Base-by-base conservation (phyloP, 2,113 vertebrate genomes). In the Cinclus cinclus region DNA sequence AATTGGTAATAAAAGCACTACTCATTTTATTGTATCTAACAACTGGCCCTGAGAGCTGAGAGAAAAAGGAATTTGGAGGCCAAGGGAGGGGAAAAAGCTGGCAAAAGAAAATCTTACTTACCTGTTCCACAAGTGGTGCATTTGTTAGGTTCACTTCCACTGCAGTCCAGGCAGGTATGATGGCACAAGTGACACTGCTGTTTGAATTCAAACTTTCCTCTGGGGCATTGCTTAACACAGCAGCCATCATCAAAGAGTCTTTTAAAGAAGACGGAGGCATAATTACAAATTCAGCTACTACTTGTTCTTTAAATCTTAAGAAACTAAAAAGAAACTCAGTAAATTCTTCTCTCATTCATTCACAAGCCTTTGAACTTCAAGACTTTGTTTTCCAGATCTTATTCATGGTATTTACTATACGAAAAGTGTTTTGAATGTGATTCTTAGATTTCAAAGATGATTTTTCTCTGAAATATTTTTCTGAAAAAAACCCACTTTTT, bases 91-190 rank as follows among this genome's bases (percentile, higher is more conserved):
- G 49, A 2, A 73, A 81, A 82, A 70, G 7, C 18, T n/a, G 13
- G 15, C 27, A 81, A 46, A 44, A 49, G 14, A 25, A 90, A 90
- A 37, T 49, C 15, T 78, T 39, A 39, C 96, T 96, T 97, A 99
- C 99, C 99, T 98, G 47, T 97, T 86, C 98, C 97, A 92, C 99
- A 99, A 74, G 97, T 67, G 31, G 97, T 99, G 63, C 99, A 99
- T 95, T 97, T 98, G 90, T 98, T 97, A 46, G 98, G 98, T 37
- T 98, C 98, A 28, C 97, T 98, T 67, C 98, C 98, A 41, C 64
- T 96, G 94, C 99, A 99, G n/a, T 98, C 97, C 4, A 96, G 94
- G 96, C 99, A 99, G 83, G 98, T 99, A 86, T 98, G 97, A 93
- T 99, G 99, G 97, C 99, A 99, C 12, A 91, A 95, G 65, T 97